Conservation (phyloP, 1,140 invertebrate genomes). For the Drosophila biarmipes region DNA sequence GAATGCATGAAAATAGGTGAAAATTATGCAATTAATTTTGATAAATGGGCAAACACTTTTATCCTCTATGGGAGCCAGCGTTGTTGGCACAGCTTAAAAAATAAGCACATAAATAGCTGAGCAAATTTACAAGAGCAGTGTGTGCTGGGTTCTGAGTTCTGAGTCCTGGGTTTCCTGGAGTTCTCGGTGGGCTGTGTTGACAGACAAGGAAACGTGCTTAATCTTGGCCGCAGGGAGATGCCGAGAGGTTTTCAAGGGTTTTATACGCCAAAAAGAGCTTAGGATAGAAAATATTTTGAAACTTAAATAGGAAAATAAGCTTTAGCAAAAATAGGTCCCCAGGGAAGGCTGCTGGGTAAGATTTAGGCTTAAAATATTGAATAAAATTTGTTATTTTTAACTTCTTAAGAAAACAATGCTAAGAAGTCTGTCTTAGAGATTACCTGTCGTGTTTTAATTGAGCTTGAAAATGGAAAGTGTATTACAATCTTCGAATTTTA, state of each 20-base stretch:
- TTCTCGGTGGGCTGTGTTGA: constrained; percentile 11
- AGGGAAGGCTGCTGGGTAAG: neutral
- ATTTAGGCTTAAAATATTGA: neutral
- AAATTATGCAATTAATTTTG: constrained; percentile 80
- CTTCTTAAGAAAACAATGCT: too few relatives aligned
- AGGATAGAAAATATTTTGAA: constrained; percentile 10
- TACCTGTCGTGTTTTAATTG: too few relatives aligned
- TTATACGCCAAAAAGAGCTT: neutral
- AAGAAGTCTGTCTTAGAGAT: too few relatives aligned
- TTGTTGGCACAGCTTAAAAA: constrained; percentile 72
- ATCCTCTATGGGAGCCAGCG: constrained; percentile 16
- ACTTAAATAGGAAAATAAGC: neutral
- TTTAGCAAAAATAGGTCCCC: neutral
- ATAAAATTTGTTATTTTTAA: neutral
- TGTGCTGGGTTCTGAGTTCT: neutral
- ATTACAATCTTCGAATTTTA: too few relatives aligned
- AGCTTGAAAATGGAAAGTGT: too few relatives aligned
- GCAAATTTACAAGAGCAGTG: constrained; percentile 62
- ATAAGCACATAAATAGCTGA: constrained; percentile 77
- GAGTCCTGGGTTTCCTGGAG: too few relatives aligned
- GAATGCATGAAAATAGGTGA: constrained; percentile 19
- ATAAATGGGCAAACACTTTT: constrained; percentile 72
- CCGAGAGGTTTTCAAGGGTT: constrained; percentile 4
- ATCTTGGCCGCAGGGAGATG: constrained; percentile 52
- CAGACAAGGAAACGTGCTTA: constrained; percentile 72